Percentiles rank a stretch among this genome's conserved stretches.
Conservation (phyloP, 2,113 vertebrate genomes). For the Sphaerodactylus townsendi region DNA sequence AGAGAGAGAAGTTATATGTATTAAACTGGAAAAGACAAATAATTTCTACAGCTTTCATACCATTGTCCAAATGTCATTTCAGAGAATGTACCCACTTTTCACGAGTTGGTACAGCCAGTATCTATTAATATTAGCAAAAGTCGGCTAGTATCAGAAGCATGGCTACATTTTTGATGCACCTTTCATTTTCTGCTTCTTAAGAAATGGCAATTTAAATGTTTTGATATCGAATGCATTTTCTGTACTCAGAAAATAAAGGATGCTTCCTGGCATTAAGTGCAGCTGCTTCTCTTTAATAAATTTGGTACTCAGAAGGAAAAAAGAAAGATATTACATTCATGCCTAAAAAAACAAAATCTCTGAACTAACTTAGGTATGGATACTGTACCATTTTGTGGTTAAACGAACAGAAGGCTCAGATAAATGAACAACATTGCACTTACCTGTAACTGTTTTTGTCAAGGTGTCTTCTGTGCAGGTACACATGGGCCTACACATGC, state of each 20-base stretch:
- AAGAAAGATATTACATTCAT: background rate
- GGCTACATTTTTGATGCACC: background rate
- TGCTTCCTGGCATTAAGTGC: background rate
- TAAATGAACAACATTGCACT: no score
- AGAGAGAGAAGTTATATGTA: constrained; percentile 22
- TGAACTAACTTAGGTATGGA: background rate
- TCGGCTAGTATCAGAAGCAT: background rate
- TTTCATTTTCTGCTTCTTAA: background rate
- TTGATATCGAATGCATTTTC: background rate
- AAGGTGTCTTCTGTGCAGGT: no score
- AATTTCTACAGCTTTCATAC: background rate
- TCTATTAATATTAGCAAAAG: background rate
- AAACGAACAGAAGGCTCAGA: background rate
- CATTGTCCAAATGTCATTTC: background rate
- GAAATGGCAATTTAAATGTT: background rate
- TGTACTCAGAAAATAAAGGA: background rate
- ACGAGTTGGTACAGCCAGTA: background rate
- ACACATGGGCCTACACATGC: no score
- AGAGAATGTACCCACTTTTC: background rate
- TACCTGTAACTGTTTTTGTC: no score
- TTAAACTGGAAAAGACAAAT: background rate
- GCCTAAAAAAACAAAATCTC: background rate
- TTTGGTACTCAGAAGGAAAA: background rate
- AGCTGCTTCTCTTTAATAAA: background rate
- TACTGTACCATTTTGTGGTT: constrained; percentile 16